phyloP scores from a whole-genome alignment of 2,888 invertebrate genomes.

The Plemyria rubiginata region DNA sequence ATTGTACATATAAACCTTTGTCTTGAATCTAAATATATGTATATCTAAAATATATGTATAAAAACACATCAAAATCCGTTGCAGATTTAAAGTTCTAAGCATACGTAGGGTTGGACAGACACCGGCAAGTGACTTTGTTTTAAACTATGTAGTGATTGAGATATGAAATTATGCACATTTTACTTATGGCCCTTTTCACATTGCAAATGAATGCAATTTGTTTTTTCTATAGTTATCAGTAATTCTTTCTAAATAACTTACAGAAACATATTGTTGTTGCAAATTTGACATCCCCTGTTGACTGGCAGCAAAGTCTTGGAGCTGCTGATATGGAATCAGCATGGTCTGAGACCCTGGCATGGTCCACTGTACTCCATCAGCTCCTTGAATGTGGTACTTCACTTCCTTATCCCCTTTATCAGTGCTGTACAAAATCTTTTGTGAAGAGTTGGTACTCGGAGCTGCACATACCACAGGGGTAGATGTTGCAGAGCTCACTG shows the following conservation, averaged over 20 bases:
- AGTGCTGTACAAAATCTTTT: slow-evolving; percentile 76
- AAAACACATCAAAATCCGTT: no score
- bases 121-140: no score
- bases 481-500: slow-evolving; percentile 74
- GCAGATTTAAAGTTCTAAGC: no score
- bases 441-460: slow-evolving; percentile 72
- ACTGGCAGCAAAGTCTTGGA: slow-evolving; percentile 70
- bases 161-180: no score
- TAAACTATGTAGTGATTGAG: no score
- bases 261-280: slow-evolving; percentile 79
- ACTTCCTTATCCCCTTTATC: slow-evolving; percentile 79
- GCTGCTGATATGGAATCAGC: slow-evolving; percentile 78
- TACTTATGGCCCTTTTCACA: no score
- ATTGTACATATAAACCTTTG: no score
- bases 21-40: no score
- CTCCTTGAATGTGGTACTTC: slow-evolving; percentile 77
- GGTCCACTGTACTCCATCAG: slow-evolving; percentile 76
- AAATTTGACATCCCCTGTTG: slow-evolving; percentile 70
- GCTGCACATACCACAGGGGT: slow-evolving; percentile 80
- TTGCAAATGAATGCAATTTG: no score
- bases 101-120: no score
- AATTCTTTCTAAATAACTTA: slow-evolving; percentile 51
- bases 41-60: no score
- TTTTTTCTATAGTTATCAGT: no score
- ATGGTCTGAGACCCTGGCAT: slow-evolving; percentile 79